A percentile compares a stretch with the other conserved stretches of the same genome.
phyloP scores from a whole-genome alignment of 2,113 vertebrate species.

The Otis tarda region DNA sequence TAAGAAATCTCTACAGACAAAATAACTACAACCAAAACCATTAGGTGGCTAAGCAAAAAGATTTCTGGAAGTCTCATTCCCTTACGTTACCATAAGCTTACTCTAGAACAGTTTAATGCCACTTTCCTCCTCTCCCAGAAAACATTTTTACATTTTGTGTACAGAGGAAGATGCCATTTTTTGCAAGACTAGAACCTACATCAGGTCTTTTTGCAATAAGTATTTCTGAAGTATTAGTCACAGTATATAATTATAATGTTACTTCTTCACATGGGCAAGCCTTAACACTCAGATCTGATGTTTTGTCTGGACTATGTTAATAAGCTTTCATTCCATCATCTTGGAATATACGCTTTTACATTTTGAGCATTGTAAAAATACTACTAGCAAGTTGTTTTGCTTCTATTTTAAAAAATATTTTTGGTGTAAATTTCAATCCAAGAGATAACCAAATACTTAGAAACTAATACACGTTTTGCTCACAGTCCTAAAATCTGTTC shows the following conservation, averaged over 20 bases:
- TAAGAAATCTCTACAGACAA: neutral
- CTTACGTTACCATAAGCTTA: neutral
- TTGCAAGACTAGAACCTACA: neutral
- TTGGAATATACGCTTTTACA: neutral
- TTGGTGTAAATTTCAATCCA: neutral
- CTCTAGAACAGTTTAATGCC: neutral
- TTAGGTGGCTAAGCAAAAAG: neutral
- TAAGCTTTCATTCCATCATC: neutral
- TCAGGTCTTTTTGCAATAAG: neutral
- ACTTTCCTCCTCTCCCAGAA: neutral
- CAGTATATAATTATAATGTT: neutral
- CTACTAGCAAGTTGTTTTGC: neutral
- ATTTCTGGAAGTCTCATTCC: neutral
- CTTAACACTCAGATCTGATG: neutral
- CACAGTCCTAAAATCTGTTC: neutral
- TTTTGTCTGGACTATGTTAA: neutral
- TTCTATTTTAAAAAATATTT: neutral
- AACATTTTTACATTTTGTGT: neutral
- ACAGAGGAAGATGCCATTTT: neutral
- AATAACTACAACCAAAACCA: neutral
- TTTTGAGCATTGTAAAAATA: neutral
- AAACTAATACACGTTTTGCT: neutral
- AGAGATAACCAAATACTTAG: neutral
- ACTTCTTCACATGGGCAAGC: neutral
- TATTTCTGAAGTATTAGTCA: constrained; percentile 1